Percentiles rank a stretch among this genome's conserved stretches.
phyloP scores from a whole-genome alignment of 2,888 invertebrate genomes.

The Mythimna albipuncta region DNA sequence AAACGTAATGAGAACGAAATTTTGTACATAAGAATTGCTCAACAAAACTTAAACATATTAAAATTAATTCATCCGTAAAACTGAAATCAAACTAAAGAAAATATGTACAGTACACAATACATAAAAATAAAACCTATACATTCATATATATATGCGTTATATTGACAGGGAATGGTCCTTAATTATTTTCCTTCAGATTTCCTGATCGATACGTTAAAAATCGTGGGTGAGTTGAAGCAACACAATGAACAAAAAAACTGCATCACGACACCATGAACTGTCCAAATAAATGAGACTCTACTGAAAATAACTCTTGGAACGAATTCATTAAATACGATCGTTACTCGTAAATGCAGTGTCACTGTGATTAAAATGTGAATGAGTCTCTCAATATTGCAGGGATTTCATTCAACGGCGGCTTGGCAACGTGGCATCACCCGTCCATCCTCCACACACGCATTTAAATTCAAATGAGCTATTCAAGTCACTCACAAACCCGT shows the following conservation, averaged over 20 bases:
- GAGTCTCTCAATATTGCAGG: constrained; percentile 46
- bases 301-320: constrained; percentile 14
- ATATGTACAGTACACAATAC: no score
- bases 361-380: constrained; percentile 55
- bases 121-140: no score
- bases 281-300: constrained; percentile 4
- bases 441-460: constrained; percentile 65
- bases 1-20: no score
- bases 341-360: constrained; percentile 30
- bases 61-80: no score
- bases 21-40: no score
- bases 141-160: no score
- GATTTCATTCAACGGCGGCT: constrained; percentile 30
- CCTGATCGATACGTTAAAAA: neutral
- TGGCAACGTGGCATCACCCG: constrained; percentile 32
- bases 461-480: constrained; percentile 80
- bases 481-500: constrained; percentile 70
- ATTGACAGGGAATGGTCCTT: no score
- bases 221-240: neutral
- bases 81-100: no score
- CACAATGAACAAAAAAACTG: neutral
- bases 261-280: neutral
- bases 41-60: no score
- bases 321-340: constrained; percentile 41
- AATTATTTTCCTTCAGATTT: neutral